Conservation (phyloP, 2,888 invertebrate genomes). For the Danaus chrysippus region DNA sequence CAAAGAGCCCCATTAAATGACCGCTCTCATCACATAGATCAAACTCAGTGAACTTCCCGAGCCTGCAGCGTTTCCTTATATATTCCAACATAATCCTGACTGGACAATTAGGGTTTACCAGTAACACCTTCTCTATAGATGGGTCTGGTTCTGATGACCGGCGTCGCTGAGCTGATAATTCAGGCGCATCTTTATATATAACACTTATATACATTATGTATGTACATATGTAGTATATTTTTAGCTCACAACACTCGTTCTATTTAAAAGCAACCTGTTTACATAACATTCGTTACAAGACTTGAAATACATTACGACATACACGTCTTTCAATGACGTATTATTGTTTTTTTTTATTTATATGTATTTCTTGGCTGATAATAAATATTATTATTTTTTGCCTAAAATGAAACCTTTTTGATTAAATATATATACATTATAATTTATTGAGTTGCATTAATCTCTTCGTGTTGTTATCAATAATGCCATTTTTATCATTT, state of each 20-base stretch:
- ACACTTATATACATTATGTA: constrained; percentile 59
- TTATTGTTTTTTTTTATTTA: no score
- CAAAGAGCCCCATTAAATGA: constrained; percentile 48
- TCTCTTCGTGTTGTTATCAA: no score
- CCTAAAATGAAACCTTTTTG: no score
- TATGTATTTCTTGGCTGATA: no score
- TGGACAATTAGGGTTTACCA: constrained; percentile 63
- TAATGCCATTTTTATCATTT: no score
- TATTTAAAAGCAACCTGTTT: no score
- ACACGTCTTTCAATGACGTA: no score
- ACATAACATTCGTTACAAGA: no score
- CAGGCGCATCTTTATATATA: constrained; percentile 58
- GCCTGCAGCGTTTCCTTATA: constrained; percentile 59
- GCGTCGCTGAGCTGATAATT: constrained; percentile 43
- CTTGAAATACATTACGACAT: no score
- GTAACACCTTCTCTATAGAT: constrained; percentile 51
- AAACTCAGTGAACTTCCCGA: constrained; percentile 55
- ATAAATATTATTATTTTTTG: no score
- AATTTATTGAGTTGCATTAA: no score
- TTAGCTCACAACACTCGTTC: neutral
- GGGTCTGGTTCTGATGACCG: constrained; percentile 43
- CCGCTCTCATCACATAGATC: constrained; percentile 62
- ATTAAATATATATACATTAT: no score
- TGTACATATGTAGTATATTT: neutral
- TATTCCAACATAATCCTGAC: constrained; percentile 67